phyloP scores from a whole-genome alignment of 2,888 invertebrate species.

The Carpatolechia fugitivella region DNA sequence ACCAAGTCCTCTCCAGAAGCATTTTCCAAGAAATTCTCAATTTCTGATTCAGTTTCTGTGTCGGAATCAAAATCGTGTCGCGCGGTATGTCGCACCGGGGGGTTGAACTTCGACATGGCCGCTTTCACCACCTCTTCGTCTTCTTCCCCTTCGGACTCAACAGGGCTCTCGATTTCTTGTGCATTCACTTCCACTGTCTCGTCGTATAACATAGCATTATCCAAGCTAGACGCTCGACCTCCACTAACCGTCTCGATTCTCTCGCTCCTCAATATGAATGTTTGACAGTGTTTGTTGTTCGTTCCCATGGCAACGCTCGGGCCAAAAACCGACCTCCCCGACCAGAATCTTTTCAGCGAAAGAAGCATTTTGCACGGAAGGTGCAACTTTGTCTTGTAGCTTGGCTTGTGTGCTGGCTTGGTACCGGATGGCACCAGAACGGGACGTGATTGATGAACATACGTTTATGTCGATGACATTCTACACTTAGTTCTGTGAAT shows the following conservation, averaged over 20 bases:
- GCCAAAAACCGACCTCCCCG: conserved; percentile 36
- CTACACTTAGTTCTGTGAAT: background rate
- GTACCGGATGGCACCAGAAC: conserved; percentile 20
- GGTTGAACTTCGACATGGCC: conserved; percentile 69
- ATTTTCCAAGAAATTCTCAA: conserved; percentile 54
- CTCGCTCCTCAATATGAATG: conserved; percentile 41
- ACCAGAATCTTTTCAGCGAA: conserved; percentile 35
- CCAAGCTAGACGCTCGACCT: conserved; percentile 25
- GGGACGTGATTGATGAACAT: conserved; percentile 7
- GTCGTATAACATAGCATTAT: conserved; percentile 74
- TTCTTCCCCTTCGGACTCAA: conserved; percentile 52
- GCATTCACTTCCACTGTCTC: conserved; percentile 80
- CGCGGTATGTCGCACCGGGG: conserved; percentile 64
- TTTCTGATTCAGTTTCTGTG: conserved; percentile 60
- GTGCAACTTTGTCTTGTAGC: background rate
- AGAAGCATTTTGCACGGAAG: conserved; percentile 25
- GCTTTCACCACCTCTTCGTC: conserved; percentile 51
- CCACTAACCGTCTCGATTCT: conserved; percentile 25
- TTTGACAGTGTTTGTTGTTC: conserved; percentile 71
- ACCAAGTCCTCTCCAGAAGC: conserved; percentile 57
- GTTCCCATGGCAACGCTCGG: conserved; percentile 65
- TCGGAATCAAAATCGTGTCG: conserved; percentile 70
- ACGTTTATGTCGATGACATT: background rate
- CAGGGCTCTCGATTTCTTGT: conserved; percentile 76
- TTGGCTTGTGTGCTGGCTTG: background rate